Evolutionary conservation across 2,888 invertebrate species (phyloP), one percentile per base, ranked within the genome.

Genomic region (Ophion costatus): DNA sequence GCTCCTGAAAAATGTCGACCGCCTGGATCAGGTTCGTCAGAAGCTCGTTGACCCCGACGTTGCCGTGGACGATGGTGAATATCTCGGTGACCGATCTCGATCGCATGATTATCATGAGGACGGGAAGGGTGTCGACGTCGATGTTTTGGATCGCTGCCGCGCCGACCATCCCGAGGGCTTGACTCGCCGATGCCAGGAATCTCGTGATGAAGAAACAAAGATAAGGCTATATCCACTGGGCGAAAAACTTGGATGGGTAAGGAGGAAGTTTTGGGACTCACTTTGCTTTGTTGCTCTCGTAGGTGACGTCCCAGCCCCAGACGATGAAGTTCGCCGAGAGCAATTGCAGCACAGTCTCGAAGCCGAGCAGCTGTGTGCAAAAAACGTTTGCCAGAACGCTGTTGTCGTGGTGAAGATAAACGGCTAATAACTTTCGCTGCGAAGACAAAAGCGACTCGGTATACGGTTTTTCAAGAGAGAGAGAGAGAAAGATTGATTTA

Each of bases 241-340:
- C n/a, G 6, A 59, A 76, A 70, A 78, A 33, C 5, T 24, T 6
- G 11, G 33, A 11, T 2, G n/a, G 56, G 0, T n/a, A 10, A 9
- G n/a, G 17, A 59, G 6, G 38, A 59, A 45, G 22, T 70, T 42
- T 59, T 0, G 6, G 70, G 29, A 93, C 94, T 94, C 93, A 97
- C 97, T 96, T 96, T 90, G 96, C 96, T 93, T 97, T 96, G 94
- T 99, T 99, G 88, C 97, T 96, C 87, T 97, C 97, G 89, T 96
- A 96, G 11, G 99, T 98, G 88, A 99, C 95, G 94, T 99, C 99
- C 99, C 99, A 99, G 83, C 99, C 99, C 96, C 98, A 99, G 2
- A 98, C 95, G 67, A 99, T 95, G 94, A 98, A 99, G 95, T 98
- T 98, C 81, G 96, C 96, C 80, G 97, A 96, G 69, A 99, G 95